Evolutionary conservation across 2,888 invertebrate species (phyloP).

Genomic region (Iphiclides podalirius): DNA sequence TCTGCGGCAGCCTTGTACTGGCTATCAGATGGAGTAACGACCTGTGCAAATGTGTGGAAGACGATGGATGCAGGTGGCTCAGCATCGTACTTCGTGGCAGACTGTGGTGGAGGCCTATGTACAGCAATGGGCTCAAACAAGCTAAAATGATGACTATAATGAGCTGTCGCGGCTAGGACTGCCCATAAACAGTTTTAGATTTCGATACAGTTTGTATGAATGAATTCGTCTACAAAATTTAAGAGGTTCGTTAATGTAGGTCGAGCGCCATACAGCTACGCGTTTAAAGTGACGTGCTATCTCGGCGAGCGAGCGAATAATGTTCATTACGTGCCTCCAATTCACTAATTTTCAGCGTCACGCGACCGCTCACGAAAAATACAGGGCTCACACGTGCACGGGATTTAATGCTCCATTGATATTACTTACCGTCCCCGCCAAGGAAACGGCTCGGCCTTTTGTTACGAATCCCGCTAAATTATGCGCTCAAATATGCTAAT

Average conservation of each 20-base stretch:
- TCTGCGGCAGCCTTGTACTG: too few species aligned
- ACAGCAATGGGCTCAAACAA: too few species aligned
- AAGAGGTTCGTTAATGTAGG: constrained; percentile 13
- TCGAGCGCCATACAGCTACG: neutral
- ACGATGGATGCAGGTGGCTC: too few species aligned
- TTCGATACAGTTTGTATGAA: too few species aligned
- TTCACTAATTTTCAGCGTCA: constrained; percentile 27
- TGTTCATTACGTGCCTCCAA: constrained; percentile 21
- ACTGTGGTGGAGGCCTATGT: too few species aligned
- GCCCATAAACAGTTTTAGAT: too few species aligned
- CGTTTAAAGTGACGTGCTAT: constrained; percentile 9
- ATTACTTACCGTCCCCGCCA: constrained; percentile 7
- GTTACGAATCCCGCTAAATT: constrained; percentile 10
- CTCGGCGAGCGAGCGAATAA: constrained; percentile 17
- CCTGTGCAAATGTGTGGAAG: too few species aligned
- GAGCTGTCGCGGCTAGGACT: too few species aligned
- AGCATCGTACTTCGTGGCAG: too few species aligned
- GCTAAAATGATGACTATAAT: too few species aligned
- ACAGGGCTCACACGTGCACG: constrained; percentile 24
- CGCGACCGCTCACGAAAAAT: constrained; percentile 31
- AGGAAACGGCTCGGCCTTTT: constrained; percentile 9
- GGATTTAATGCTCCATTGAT: constrained; percentile 16
- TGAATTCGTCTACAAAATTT: too few species aligned
- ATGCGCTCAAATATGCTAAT: constrained; percentile 1
- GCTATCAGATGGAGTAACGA: too few species aligned